These are phyloP conservation scores for Paramuricea clavata DNA, from an alignment of 92 coral and sea anemone genomes.

Conservation along the genomic window DNA sequence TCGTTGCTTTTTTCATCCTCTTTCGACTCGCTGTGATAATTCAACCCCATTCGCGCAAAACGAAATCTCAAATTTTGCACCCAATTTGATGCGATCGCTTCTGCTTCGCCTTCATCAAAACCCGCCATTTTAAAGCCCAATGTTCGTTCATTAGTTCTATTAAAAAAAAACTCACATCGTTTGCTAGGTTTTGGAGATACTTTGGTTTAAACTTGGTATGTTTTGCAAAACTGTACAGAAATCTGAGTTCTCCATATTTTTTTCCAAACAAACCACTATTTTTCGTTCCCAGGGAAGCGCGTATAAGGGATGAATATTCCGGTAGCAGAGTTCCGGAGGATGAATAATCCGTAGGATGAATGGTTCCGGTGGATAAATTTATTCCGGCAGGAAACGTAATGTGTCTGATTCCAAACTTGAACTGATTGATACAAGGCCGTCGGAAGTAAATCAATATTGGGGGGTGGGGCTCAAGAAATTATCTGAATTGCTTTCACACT, in stretches of 20 bases:
- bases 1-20: conserved; percentile 52
- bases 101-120: conserved; percentile 80
- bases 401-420: too few species aligned
- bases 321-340: neutral
- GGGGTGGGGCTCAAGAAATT: too few species aligned
- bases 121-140: conserved; percentile 69
- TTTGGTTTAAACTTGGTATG: neutral
- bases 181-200: neutral
- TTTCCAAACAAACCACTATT: conserved; percentile 23
- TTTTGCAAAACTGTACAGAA: neutral
- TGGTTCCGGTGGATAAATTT: too few species aligned
- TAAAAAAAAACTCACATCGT: neutral
- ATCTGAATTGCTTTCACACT: too few species aligned
- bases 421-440: too few species aligned
- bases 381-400: too few species aligned
- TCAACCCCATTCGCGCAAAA: conserved; percentile 17
- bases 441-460: too few species aligned
- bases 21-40: neutral
- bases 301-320: neutral
- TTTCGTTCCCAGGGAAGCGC: conserved; percentile 29
- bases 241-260: neutral
- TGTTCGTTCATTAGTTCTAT: neutral
- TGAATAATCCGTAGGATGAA: too few species aligned
- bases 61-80: conserved; percentile 46
- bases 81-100: conserved; percentile 79